Evolutionary conservation across 2,888 invertebrate species (phyloP), one percentile per base, ranked within the genome.

Genomic region (Aricia artaxerxes): DNA sequence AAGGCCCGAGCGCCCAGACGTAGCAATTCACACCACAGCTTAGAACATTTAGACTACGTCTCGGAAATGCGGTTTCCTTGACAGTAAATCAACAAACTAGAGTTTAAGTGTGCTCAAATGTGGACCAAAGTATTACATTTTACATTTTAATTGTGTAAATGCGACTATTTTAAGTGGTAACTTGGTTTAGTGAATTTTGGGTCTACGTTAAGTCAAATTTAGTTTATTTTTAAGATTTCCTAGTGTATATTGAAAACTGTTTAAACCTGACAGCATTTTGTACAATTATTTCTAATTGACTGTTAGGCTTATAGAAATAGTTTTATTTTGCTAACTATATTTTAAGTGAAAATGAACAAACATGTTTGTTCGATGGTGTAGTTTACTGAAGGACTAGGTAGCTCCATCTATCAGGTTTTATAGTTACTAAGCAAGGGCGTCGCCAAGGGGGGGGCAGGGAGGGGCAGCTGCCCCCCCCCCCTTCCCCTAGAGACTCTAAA

Each of bases 21-120:
- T 82, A 96, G 96, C 60, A 95, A 94, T 87, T 96, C 96, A 0
- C 96, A 96, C 81, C 96, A 96, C 82, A 96, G 96, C 85, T 92
- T 96, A 76, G 95, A 96, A 84, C 95, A 95, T 87, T 95, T 95
- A 87, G 94, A 95, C 85, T 96, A 96, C 87, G 93, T 96, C 38
- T 95, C 95, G 81, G 96, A 96, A 89, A 95, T 96, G 91, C 94
- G 96, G 84, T 96, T 96, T 92, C 96, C 96, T 86, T 95, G 94
- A 95, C 93, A 89, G 84, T 88, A 84, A 88, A 72, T 85, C 78
- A 83, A 85, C 78, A 84, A 86, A 84, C 82, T 85, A 86, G 85
- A 84, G 84, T 86, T 84, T 80, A 85, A 82, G 85, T 86, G 92
- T 94, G 94, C 94, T 94, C 94, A 94, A 94, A 90, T 89, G 89